Evolutionary conservation across 2,113 vertebrate species (phyloP), one percentile per base, ranked within the genome.

Genomic region (Cranoglanis bouderius): DNA sequence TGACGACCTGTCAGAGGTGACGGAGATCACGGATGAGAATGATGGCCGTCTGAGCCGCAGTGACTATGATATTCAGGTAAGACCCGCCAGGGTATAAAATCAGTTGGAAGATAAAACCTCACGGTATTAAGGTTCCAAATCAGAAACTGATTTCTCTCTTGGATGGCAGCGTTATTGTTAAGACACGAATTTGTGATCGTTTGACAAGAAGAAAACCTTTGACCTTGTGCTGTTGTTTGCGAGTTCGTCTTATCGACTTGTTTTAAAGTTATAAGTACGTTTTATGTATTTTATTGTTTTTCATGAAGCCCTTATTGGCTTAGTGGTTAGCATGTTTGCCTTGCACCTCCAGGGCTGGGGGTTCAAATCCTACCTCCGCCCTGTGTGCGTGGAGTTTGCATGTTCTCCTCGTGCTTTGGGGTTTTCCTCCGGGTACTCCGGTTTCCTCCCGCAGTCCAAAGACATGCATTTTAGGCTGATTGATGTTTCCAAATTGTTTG

Each of bases 21-120:
- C 93, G 0, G 97, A 97, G 93, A 97, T 97, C 94, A 97, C 96
- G 0, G 97, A 97, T 0, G 97, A 97, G 88, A 97, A 96, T 0
- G 96, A 96, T 75, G 94, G 96, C 32, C 96, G 95, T 19, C 94
- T 97, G 12, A 96, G 95, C 94, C 96, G 96, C 3, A 95, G 96
- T 0, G 96, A 97, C 82, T 96, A 94, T 88, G 96, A 96, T 0
- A 94, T 96, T 90, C 96, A 96, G 96, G 97, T 97, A 93, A 92
- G 74, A 32, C 29, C 6, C 35, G 18, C 12, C 81, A 12, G 14
- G 49, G 51, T 16, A 32, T 12, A 51, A 55, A 51, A 72, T 43
- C 32, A 55, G 18, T 63, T 46, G 61, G 85, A 49, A n/a, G 46
- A 32, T 55, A 29, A 29, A 46, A 49, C 40, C 24, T 14, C 12